Conservation (phyloP, 2,888 invertebrate genomes). For the Luperina testacea region DNA sequence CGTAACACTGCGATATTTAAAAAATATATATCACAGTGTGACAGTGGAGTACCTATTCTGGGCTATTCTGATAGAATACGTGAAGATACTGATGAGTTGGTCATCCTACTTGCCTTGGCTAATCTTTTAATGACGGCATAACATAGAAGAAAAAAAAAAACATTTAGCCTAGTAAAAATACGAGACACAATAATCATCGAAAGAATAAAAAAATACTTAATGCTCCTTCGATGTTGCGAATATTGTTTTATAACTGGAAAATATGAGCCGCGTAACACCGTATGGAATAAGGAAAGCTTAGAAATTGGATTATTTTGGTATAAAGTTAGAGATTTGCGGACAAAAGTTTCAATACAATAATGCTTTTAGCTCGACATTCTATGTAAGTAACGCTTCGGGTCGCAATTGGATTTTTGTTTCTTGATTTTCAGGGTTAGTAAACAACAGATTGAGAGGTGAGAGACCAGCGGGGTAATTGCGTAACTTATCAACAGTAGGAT, state of each 20-base stretch:
- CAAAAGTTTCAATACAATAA: conserved; percentile 62
- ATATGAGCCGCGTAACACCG: conserved; percentile 49
- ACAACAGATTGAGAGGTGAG: background rate
- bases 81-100: background rate
- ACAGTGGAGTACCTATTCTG: too few relatives aligned
- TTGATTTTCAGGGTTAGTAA: conserved; percentile 13
- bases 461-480: background rate
- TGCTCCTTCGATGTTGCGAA: conserved; percentile 44
- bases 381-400: conserved; percentile 36
- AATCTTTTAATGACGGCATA: background rate
- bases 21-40: too few relatives aligned
- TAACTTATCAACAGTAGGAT: background rate
- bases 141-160: background rate
- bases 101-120: background rate
- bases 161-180: background rate
- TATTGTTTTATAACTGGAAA: conserved; percentile 61
- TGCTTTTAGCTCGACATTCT: conserved; percentile 44
- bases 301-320: conserved; percentile 60
- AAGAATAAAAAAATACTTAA: conserved; percentile 43
- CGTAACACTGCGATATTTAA: too few relatives aligned
- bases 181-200: conserved; percentile 24
- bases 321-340: conserved; percentile 49
- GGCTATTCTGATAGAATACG: too few relatives aligned
- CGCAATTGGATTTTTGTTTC: conserved; percentile 35
- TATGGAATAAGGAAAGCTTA: conserved; percentile 52